Base-by-base conservation (phyloP, 1,140 invertebrate genomes). In the Maniola jurtina region DNA sequence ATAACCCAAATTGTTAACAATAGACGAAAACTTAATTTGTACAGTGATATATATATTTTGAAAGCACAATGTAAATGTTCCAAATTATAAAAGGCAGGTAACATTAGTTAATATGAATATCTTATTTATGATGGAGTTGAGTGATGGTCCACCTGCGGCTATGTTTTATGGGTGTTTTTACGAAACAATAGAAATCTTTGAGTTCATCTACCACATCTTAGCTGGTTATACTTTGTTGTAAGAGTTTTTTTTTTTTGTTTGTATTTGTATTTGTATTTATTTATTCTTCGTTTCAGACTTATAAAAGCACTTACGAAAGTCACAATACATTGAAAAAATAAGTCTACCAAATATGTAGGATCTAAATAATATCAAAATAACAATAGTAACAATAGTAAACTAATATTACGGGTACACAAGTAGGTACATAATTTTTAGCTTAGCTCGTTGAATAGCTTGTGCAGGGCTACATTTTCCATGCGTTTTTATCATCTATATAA, bases 81-180 rank as follows among this genome's bases (percentile, higher is more conserved):
- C 65, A 73, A 69, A 82, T 84, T 82, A 85, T 78, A 79, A 81
- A 79, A 85, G 76, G 72, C 72, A 73, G 75, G 76, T 65, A 81
- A 81, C 80, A 86, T 88, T 87, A 83, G 76, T 86, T 86, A 84
- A 88, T 83, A 74, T 78, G 78, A 79, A 86, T 80, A 80, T 79
- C 78, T 80, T 83, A 83, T 87, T 85, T 83, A 84, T 80, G 70
- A 78, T 78, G 76, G 71, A 76, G 77, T 58, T 80, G 71, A 84
- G 56, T 75, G 84, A 86, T 87, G 33, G 59, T 61, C 61, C 15
- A 57, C 59, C 59, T 47, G 42, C 59, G 42, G 65, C 58, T 1
- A 48, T 67, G 36, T 61, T 66, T 67, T 61, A 55, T 36, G n/a
- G 25, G 35, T 34, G 14, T 25, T 50, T 45, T 60, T 45, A 11